These are phyloP conservation scores for Achroia grisella DNA, from an alignment of 1,140 invertebrate genomes.

Conservation along the genomic window DNA sequence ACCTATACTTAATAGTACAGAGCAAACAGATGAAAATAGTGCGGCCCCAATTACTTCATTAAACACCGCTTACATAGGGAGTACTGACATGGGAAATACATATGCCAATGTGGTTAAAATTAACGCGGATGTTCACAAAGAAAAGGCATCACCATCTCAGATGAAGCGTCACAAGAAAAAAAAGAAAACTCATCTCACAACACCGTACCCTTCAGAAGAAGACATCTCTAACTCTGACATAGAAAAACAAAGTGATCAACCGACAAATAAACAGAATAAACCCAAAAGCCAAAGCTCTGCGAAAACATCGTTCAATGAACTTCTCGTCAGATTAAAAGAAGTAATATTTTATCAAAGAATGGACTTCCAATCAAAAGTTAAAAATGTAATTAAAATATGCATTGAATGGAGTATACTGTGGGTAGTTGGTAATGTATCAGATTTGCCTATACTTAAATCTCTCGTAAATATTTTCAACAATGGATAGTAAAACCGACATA, in stretches of 20 bases:
- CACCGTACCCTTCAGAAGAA: too few relatives aligned
- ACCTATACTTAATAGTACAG: not conserved
- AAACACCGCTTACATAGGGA: not conserved
- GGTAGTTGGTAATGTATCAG: not conserved
- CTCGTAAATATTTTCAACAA: not conserved
- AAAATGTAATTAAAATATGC: not conserved
- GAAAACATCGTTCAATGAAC: too few relatives aligned
- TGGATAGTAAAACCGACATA: not conserved
- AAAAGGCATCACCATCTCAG: not conserved
- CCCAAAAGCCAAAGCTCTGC: too few relatives aligned
- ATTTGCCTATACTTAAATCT: too few relatives aligned
- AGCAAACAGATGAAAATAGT: not conserved
- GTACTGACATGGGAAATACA: not conserved
- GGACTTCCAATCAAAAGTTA: too few relatives aligned
- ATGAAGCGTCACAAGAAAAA: not conserved
- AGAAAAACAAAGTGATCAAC: too few relatives aligned
- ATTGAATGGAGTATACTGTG: not conserved
- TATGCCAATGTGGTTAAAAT: not conserved
- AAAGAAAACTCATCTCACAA: too few relatives aligned
- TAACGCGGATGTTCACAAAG: not conserved
- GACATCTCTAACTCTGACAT: too few relatives aligned
- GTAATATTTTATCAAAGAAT: too few relatives aligned
- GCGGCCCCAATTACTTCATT: not conserved
- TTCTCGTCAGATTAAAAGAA: too few relatives aligned
- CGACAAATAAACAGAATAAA: too few relatives aligned